Evolutionary conservation across 1,140 invertebrate genomes (phyloP).

Genomic region (Araneus ventricosus): DNA sequence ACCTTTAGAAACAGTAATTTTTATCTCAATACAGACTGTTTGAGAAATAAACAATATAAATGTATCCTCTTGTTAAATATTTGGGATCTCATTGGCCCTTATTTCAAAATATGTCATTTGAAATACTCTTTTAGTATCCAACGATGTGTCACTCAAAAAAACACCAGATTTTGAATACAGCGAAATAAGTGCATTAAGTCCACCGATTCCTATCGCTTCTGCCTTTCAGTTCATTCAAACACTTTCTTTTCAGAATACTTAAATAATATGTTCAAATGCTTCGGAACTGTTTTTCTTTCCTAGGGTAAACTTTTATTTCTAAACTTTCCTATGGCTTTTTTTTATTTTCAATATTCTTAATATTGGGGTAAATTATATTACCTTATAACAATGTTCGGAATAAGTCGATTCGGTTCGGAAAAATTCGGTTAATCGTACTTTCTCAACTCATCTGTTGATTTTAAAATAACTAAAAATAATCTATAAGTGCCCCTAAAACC

Average conservation of each 20-base stretch:
- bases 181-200: conserved; percentile 51
- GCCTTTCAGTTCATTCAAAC: background rate
- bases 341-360: background rate
- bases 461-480: no score
- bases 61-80: no score
- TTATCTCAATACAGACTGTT: no score
- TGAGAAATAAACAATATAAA: no score
- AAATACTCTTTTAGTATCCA: conserved; percentile 66
- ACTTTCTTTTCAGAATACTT: background rate
- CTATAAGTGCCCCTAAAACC: no score
- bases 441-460: no score
- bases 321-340: background rate
- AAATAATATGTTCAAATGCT: background rate
- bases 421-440: no score
- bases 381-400: no score
- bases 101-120: conserved; percentile 57
- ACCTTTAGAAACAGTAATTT: no score
- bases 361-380: background rate
- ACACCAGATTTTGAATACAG: conserved; percentile 42
- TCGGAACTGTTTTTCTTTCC: background rate
- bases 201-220: background rate
- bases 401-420: no score
- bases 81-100: no score
- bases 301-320: background rate
- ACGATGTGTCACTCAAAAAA: conserved; percentile 57